Percentiles rank a stretch among this genome's conserved stretches.
Conservation (phyloP, 2,113 vertebrate species). For the Tautogolabrus adspersus region DNA sequence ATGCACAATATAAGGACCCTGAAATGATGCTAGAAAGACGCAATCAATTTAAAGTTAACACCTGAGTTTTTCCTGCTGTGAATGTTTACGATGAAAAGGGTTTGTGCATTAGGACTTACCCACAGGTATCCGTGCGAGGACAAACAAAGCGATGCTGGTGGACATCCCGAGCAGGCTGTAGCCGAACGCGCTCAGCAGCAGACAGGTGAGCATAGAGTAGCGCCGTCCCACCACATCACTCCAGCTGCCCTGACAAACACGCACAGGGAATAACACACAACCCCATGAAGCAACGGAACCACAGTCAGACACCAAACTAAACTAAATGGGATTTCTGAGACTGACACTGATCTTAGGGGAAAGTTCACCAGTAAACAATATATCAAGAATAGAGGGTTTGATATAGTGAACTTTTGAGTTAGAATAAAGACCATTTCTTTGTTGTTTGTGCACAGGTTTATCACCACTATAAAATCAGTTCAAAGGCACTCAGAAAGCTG, state of each 20-base stretch:
- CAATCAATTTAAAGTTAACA: neutral
- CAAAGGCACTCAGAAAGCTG: no score
- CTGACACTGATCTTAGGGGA: no score
- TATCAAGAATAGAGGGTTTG: no score
- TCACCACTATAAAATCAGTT: no score
- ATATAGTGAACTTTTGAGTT: no score
- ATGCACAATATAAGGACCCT: no score
- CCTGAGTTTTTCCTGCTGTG: neutral
- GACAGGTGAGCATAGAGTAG: slow-evolving; percentile 89
- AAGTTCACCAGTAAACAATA: no score
- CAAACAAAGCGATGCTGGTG: slow-evolving; percentile 88
- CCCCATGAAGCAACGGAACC: neutral
- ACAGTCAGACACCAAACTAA: no score
- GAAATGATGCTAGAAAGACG: no score
- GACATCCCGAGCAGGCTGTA: slow-evolving; percentile 91
- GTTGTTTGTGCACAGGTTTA: no score
- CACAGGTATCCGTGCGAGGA: slow-evolving; percentile 90
- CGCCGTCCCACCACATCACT: slow-evolving; percentile 93
- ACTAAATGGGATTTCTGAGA: no score
- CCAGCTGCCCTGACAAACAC: slow-evolving; percentile 91
- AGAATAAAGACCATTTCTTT: no score
- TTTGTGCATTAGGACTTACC: slow-evolving; percentile 81
- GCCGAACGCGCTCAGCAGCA: slow-evolving; percentile 91
- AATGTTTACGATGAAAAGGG: neutral
- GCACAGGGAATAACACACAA: slow-evolving; percentile 8